Percentiles rank a stretch among this genome's conserved stretches.
Evolutionary conservation across 1,140 invertebrate genomes (phyloP).

Genomic region (Penaeus japonicus): DNA sequence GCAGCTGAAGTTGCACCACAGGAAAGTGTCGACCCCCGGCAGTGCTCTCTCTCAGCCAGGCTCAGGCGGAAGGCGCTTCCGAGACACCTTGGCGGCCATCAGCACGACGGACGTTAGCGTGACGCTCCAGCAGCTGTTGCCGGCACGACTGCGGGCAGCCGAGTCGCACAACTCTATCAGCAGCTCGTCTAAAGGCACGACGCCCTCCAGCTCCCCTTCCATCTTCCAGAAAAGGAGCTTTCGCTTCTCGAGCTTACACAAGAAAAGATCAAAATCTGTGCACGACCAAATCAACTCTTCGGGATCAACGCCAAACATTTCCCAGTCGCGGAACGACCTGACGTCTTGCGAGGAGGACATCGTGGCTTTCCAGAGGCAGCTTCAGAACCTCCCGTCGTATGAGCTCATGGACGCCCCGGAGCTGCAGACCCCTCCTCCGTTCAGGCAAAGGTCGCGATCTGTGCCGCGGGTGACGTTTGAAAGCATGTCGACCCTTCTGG

Average conservation of each 20-base stretch:
- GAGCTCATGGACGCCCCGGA: conserved; percentile 61
- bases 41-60: neutral
- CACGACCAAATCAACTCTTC: conserved; percentile 58
- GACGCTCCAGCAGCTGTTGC: conserved; percentile 50
- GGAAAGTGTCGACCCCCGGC: conserved; percentile 34
- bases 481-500: conserved; percentile 63
- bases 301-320: conserved; percentile 47
- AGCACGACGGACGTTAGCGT: conserved; percentile 58
- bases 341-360: conserved; percentile 66
- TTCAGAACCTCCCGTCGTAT: conserved; percentile 69
- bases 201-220: conserved; percentile 56
- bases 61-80: conserved; percentile 25
- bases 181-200: conserved; percentile 49
- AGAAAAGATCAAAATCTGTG: conserved; percentile 60
- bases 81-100: conserved; percentile 61
- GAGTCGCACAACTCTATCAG: conserved; percentile 49
- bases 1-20: neutral
- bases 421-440: conserved; percentile 61
- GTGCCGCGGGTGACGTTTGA: conserved; percentile 68
- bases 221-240: conserved; percentile 58
- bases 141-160: conserved; percentile 26
- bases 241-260: conserved; percentile 60
- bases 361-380: conserved; percentile 67
- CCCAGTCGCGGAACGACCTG: conserved; percentile 41
- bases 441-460: conserved; percentile 66